Evolutionary conservation across 2,888 invertebrate species (phyloP), one percentile per base, ranked within the genome.

Genomic region (Leptopilina drosophilae): DNA sequence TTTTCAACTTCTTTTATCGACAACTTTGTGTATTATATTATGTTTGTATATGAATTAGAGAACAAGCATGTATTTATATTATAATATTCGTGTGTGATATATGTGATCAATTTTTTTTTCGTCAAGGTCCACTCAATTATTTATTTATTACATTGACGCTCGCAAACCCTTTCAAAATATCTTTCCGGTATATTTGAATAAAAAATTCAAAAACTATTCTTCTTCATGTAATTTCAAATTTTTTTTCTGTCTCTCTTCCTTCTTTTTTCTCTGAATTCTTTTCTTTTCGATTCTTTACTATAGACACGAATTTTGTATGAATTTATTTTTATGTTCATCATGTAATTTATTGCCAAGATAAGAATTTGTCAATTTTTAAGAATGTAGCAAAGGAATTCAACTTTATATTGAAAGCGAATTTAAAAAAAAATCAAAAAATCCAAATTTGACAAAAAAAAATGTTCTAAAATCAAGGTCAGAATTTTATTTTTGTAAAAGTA

Each of bases 71-170:
- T 5, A 33, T 33, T 2, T 33, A 53, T 53, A 73, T 12, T 33
- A 11, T 5, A 8, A 56, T 2, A 46, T 7, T 20, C 66, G n/a
- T 15, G 26, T 64, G 67, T 67, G 49, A 11, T 49, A 49, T 49
- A 49, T 49, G 11, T 12, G 20, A 62, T 6, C 15, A 9, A 15
- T 15, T 20, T 15, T 62, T 62, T 62, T 62, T 62, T 20, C n/a
- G 33, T 69, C 49, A 73, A 73, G 49, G 73, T 73, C 56, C 56
- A 56, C 26, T 56, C 33, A 73, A 73, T 73, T 73, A 73, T 73
- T 73, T 73, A 73, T 73, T 73, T 56, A 73, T 73, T 73, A 9
- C 73, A 8, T 56, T 56, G 56, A 33, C 26, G 49, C 49, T 49
- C 49, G 9, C 12, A 49, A 33, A 73, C 56, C 73, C 73, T 26